Evolutionary conservation across 2,888 invertebrate genomes (phyloP).

Genomic region (Dicycla oo): DNA sequence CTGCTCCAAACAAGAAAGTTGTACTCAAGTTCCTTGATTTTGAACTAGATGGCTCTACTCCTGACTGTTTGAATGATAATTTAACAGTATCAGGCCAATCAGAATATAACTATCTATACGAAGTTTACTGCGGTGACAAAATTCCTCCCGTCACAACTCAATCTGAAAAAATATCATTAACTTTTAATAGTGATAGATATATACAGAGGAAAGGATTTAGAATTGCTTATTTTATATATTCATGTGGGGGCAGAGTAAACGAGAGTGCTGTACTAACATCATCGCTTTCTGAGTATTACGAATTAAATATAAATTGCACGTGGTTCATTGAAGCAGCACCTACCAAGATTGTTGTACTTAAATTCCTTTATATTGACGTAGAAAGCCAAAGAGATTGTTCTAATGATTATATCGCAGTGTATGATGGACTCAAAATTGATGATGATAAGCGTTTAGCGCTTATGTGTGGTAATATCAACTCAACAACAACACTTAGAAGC

Average conservation of each 20-base stretch:
- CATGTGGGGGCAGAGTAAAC: slow-evolving; percentile 94
- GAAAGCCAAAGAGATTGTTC: slow-evolving; percentile 87
- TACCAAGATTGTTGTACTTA: slow-evolving; percentile 91
- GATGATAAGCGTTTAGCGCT: slow-evolving; percentile 86
- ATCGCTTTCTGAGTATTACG: slow-evolving; percentile 85
- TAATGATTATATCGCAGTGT: slow-evolving; percentile 92
- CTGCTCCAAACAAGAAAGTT: slow-evolving; percentile 81
- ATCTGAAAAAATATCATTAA: slow-evolving; percentile 81
- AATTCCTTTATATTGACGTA: slow-evolving; percentile 91
- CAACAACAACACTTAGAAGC: slow-evolving; percentile 90
- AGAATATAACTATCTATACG: slow-evolving; percentile 61
- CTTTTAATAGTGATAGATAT: slow-evolving; percentile 90
- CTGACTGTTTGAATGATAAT: slow-evolving; percentile 88
- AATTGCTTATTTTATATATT: slow-evolving; percentile 90
- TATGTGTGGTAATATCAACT: slow-evolving; percentile 92
- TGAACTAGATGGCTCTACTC: slow-evolving; percentile 81
- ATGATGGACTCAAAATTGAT: slow-evolving; percentile 79
- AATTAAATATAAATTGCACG: slow-evolving; percentile 91
- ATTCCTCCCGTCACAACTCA: slow-evolving; percentile 80
- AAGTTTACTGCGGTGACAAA: slow-evolving; percentile 74
- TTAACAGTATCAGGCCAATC: slow-evolving; percentile 81
- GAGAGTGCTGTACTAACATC: slow-evolving; percentile 89
- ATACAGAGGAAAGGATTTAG: slow-evolving; percentile 90
- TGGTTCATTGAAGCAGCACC: slow-evolving; percentile 94
- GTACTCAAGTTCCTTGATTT: slow-evolving; percentile 92